A percentile compares a stretch with the other conserved stretches of the same genome.
Conservation (phyloP, 2,888 invertebrate genomes). For the Notodonta ziczac region DNA sequence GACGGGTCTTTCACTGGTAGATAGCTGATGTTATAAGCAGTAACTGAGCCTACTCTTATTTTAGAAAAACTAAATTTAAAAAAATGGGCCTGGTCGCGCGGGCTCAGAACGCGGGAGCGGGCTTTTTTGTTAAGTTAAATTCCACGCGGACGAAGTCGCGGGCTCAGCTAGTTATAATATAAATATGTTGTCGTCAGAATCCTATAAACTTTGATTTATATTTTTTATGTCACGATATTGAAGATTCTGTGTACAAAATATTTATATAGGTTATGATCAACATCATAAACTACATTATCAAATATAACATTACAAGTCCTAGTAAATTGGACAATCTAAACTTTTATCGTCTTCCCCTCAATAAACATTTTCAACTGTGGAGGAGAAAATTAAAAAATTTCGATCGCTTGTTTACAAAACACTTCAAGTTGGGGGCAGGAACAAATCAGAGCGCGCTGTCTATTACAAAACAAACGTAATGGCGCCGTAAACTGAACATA, state of each 20-base stretch:
- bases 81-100: too few relatives aligned
- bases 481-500: conserved; percentile 48
- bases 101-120: too few relatives aligned
- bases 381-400: conserved; percentile 40
- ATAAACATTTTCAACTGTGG: conserved; percentile 17
- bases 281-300: conserved; percentile 1
- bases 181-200: too few relatives aligned
- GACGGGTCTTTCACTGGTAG: too few relatives aligned
- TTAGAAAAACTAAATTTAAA: too few relatives aligned
- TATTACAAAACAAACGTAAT: conserved; percentile 48
- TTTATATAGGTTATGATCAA: background rate
- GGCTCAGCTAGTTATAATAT: too few relatives aligned
- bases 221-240: background rate
- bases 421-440: conserved; percentile 16
- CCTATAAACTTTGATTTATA: background rate
- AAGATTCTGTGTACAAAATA: background rate
- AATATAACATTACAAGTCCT: conserved; percentile 1
- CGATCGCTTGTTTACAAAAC: conserved; percentile 44
- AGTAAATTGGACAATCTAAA: background rate
- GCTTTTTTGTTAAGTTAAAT: too few relatives aligned
- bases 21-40: too few relatives aligned
- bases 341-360: conserved; percentile 9
- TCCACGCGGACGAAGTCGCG: too few relatives aligned
- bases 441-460: conserved; percentile 37
- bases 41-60: too few relatives aligned